Percentiles rank a stretch among this genome's conserved stretches.
Evolutionary conservation across 2,113 vertebrate genomes (phyloP).

Genomic region (Phalacrocorax brasilianus): DNA sequence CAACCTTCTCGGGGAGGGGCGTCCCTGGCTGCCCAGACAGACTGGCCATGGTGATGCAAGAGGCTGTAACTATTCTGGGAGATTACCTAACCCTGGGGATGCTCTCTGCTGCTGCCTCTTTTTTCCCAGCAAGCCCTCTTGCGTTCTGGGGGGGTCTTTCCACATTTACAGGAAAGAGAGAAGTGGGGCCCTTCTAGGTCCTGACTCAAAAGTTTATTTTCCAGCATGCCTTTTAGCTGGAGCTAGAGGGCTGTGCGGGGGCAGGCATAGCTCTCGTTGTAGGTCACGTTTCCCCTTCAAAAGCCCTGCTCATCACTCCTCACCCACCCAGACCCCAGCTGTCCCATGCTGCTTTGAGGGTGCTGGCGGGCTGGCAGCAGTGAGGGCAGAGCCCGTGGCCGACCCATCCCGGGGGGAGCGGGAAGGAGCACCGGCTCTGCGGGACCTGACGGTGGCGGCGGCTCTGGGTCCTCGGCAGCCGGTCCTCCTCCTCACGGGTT

Average conservation of each 20-base stretch:
- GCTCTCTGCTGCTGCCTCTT: background rate
- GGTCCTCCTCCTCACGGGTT: background rate
- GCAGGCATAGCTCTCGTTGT: background rate
- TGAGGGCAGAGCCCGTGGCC: rapidly evolving
- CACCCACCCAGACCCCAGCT: background rate
- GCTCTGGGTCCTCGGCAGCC: background rate
- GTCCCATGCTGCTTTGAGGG: background rate
- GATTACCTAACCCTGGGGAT: background rate
- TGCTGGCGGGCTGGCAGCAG: background rate
- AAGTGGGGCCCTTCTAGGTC: background rate
- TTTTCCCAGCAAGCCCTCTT: background rate
- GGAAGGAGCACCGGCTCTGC: background rate
- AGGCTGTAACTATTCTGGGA: background rate
- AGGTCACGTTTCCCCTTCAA: background rate
- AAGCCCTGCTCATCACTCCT: rapidly evolving
- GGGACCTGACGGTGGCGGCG: rapidly evolving
- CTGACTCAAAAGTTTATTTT: background rate
- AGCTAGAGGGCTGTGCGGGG: background rate
- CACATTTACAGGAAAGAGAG: background rate
- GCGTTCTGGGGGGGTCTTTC: background rate
- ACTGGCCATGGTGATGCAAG: background rate
- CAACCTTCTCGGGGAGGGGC: background rate
- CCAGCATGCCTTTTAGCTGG: background rate
- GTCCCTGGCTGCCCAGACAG: background rate
- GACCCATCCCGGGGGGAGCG: background rate